phyloP scores from a whole-genome alignment of 2,888 invertebrate genomes.

The Watsonalla binaria region DNA sequence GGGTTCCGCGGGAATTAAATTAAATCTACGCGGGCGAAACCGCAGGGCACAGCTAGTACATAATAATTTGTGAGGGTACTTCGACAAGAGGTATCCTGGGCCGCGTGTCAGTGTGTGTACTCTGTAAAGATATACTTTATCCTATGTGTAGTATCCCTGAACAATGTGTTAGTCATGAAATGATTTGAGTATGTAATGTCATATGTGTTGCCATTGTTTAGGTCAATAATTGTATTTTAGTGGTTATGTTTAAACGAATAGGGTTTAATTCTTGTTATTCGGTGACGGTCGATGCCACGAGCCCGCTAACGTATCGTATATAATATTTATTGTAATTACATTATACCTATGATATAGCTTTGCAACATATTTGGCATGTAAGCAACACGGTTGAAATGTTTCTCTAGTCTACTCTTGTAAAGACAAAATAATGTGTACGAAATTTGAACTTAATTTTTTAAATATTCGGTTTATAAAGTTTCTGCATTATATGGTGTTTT shows the following conservation, averaged over 20 bases:
- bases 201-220: conserved; percentile 74
- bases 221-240: conserved; percentile 50
- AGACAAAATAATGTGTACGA: conserved; percentile 65
- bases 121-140: background rate
- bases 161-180: conserved; percentile 62
- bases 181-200: conserved; percentile 50
- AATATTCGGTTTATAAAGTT: conserved; percentile 75
- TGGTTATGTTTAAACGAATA: conserved; percentile 46
- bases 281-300: conserved; percentile 33
- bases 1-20: too few species aligned
- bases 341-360: conserved; percentile 42
- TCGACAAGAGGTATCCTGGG: too few species aligned
- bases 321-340: conserved; percentile 28
- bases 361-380: conserved; percentile 53
- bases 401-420: conserved; percentile 78
- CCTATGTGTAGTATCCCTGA: conserved; percentile 39
- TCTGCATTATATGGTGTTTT: conserved; percentile 56
- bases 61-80: too few species aligned
- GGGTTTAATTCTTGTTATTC: conserved; percentile 50
- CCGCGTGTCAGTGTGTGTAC: background rate
- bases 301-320: conserved; percentile 14
- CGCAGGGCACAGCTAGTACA: too few species aligned
- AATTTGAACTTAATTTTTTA: conserved; percentile 69
- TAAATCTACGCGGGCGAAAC: too few species aligned
- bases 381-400: conserved; percentile 66